These are phyloP conservation scores for Hypercompe scribonia DNA, from an alignment of 2,888 invertebrate species.

Conservation along the genomic window DNA sequence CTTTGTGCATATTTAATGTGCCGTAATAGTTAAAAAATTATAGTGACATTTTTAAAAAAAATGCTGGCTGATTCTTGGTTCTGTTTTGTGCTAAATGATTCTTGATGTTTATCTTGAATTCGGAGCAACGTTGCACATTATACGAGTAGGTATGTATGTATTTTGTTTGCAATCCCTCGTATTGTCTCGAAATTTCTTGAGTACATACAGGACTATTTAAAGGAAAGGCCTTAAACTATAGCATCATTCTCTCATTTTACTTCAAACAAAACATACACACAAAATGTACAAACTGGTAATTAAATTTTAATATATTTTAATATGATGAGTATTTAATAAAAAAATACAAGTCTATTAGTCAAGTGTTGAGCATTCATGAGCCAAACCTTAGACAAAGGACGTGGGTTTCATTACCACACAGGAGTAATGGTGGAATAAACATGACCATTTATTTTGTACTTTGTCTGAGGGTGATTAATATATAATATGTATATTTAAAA, in stretches of 20 bases:
- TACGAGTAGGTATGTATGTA: slow-evolving; percentile 43
- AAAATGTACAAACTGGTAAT: slow-evolving; percentile 85
- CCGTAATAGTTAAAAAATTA: too few species aligned
- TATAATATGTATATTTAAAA: too few species aligned
- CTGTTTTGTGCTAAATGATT: slow-evolving; percentile 50
- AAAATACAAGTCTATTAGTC: too few species aligned
- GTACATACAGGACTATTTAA: slow-evolving; percentile 70
- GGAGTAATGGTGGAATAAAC: too few species aligned
- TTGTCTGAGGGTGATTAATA: too few species aligned
- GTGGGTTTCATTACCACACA: too few species aligned
- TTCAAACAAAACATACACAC: slow-evolving; percentile 54
- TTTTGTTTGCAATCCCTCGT: slow-evolving; percentile 68
- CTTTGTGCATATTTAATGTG: neutral
- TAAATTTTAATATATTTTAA: slow-evolving; percentile 18
- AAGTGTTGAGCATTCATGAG: too few species aligned
- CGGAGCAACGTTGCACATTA: slow-evolving; percentile 66
- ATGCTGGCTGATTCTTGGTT: slow-evolving; percentile 40
- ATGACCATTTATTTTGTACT: too few species aligned
- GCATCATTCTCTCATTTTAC: slow-evolving; percentile 63
- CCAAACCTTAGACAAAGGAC: too few species aligned
- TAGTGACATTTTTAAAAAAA: neutral
- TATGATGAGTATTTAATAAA: neutral
- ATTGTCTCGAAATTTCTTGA: slow-evolving; percentile 67
- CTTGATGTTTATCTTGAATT: slow-evolving; percentile 76
- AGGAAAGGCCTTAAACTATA: slow-evolving; percentile 49